Conservation (phyloP, 2,797 vertebrate species). For the Megalops cyprinoides region DNA sequence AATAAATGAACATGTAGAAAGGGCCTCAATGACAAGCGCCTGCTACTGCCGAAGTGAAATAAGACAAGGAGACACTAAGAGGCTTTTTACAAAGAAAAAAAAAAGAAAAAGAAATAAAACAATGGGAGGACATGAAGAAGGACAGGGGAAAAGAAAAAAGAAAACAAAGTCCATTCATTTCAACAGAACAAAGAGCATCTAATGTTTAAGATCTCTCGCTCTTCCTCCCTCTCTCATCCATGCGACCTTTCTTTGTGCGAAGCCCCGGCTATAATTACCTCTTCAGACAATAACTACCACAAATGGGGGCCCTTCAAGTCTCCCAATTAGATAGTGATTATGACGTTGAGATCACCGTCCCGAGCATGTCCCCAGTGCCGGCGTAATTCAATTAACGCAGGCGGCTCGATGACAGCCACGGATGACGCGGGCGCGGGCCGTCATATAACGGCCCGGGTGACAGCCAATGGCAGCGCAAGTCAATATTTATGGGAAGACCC, state of each 20-base stretch:
- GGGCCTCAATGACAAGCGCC: not conserved
- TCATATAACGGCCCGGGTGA: slow-evolving; percentile 37
- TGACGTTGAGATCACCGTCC: slow-evolving; percentile 31
- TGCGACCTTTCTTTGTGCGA: slow-evolving; percentile 45
- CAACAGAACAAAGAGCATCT: not conserved
- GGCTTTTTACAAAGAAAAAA: not conserved
- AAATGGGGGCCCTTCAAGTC: slow-evolving; percentile 50
- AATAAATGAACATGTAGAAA: not conserved
- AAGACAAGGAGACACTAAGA: not conserved
- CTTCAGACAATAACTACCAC: slow-evolving; percentile 47
- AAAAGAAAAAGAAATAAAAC: not conserved
- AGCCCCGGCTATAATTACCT: slow-evolving; percentile 45
- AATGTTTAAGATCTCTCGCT: slow-evolving; percentile 9
- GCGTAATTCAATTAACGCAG: slow-evolving; percentile 52
- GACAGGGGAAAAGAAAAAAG: not conserved
- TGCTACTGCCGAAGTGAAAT: not conserved
- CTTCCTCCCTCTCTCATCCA: not conserved
- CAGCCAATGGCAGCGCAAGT: slow-evolving; percentile 29
- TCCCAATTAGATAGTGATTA: slow-evolving; percentile 45
- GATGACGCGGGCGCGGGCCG: not conserved
- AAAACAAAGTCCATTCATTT: not conserved
- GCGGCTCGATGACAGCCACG: not conserved
- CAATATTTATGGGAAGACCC: slow-evolving; percentile 38
- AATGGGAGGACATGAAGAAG: not conserved
- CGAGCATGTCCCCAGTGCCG: slow-evolving; percentile 38